Evolutionary conservation across 2,113 vertebrate species (phyloP).

Genomic region (Aspidoscelis tigris): DNA sequence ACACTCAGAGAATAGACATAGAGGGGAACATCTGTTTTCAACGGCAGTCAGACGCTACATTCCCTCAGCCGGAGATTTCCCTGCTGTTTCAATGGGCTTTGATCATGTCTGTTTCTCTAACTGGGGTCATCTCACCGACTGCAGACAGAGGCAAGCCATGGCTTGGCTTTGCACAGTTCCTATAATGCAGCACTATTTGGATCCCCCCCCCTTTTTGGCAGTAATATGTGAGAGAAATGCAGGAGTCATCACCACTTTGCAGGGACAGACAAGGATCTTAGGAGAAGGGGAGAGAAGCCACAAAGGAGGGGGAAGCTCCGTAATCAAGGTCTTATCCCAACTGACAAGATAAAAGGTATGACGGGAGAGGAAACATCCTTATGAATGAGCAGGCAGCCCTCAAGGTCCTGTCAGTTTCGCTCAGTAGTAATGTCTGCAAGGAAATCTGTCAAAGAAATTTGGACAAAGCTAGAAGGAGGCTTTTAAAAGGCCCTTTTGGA

Average conservation of each 20-base stretch:
- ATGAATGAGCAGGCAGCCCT: conserved; percentile 25
- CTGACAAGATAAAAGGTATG: conserved; percentile 6
- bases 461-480: neutral
- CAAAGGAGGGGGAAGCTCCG: neutral
- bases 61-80: conserved; percentile 52
- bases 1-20: conserved; percentile 63
- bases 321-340: conserved; percentile 17
- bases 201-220: neutral
- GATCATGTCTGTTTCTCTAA: conserved; percentile 30
- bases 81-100: conserved; percentile 49
- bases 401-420: conserved; percentile 18
- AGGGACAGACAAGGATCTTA: neutral
- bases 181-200: neutral
- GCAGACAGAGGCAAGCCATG: conserved; percentile 1
- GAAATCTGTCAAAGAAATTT: conserved; percentile 37
- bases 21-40: conserved; percentile 71
- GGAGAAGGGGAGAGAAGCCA: conserved; percentile 9
- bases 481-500: neutral
- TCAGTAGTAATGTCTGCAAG: conserved; percentile 11
- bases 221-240: neutral
- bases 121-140: conserved; percentile 10
- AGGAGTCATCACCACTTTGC: conserved; percentile 34
- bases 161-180: conserved; percentile 3
- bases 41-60: conserved; percentile 27
- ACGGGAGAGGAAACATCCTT: neutral